Percentiles rank a stretch among this genome's conserved stretches.
Conservation (phyloP, 2,113 vertebrate species). For the Ceyx melanurus region DNA sequence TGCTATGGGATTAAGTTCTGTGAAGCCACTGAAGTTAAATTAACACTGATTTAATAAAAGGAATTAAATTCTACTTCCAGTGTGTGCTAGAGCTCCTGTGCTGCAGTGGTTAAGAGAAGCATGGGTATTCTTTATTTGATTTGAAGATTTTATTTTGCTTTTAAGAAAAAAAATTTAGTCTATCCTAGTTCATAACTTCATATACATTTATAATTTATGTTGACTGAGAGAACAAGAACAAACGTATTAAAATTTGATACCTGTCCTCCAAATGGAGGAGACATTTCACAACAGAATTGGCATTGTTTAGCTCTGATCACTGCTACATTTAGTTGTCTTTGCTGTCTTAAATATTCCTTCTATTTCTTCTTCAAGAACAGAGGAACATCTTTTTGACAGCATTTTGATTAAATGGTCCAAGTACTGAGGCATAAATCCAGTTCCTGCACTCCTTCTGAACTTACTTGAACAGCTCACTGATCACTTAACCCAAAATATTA, state of each 20-base stretch:
- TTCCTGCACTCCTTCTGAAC: neutral
- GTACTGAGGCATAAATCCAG: neutral
- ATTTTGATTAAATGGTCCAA: neutral
- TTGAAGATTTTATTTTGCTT: neutral
- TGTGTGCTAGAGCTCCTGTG: neutral
- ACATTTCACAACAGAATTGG: constrained; percentile 22
- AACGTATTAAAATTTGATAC: constrained; percentile 66
- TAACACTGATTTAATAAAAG: neutral
- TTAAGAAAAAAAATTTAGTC: neutral
- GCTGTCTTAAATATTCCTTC: constrained; percentile 23
- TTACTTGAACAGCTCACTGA: neutral
- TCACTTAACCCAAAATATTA: neutral
- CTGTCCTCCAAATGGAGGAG: constrained; percentile 27
- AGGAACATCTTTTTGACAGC: constrained; percentile 14
- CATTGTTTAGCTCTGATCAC: constrained; percentile 31
- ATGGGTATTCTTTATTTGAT: neutral
- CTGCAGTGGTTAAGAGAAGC: neutral
- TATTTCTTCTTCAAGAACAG: neutral
- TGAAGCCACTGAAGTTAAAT: neutral
- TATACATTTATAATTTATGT: constrained; percentile 48
- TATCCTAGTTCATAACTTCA: neutral
- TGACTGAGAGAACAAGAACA: constrained; percentile 44
- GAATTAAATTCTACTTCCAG: neutral
- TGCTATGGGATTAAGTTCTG: neutral
- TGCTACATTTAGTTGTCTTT: constrained; percentile 24